Percentiles rank a stretch among this genome's conserved stretches.
phyloP scores from a whole-genome alignment of 2,797 vertebrate species.

The Acestrorhynchus altus region DNA sequence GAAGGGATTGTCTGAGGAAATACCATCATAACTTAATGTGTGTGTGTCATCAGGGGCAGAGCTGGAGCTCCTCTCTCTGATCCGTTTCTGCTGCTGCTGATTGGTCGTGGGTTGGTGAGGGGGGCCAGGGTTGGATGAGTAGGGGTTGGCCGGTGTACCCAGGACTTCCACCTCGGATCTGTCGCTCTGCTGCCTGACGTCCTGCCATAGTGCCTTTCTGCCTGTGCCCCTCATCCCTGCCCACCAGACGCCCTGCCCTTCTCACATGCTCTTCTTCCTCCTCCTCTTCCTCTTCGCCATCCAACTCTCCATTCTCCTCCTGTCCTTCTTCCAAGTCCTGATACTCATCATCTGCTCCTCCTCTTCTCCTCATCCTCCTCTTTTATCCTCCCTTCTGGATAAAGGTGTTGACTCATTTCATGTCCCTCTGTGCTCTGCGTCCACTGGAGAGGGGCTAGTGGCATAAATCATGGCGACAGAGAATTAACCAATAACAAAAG shows the following conservation, averaged over 20 bases:
- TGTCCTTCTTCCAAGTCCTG: slow-evolving; percentile 72
- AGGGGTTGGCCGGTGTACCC: slow-evolving; percentile 76
- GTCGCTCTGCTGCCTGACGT: slow-evolving; percentile 68
- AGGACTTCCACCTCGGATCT: slow-evolving; percentile 73
- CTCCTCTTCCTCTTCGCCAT: slow-evolving; percentile 72
- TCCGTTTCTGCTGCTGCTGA: slow-evolving; percentile 76
- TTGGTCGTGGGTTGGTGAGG: slow-evolving; percentile 75
- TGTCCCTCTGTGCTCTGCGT: slow-evolving; percentile 91
- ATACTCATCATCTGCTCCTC: slow-evolving; percentile 75
- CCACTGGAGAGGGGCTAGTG: slow-evolving; percentile 92
- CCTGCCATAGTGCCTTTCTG: slow-evolving; percentile 70
- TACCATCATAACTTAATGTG: slow-evolving; percentile 93
- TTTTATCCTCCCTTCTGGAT: slow-evolving; percentile 87
- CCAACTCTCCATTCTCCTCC: slow-evolving; percentile 76
- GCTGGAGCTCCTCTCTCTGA: slow-evolving; percentile 82
- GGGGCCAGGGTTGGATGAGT: slow-evolving; percentile 75
- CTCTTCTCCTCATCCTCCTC: slow-evolving; percentile 85
- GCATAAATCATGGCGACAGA: slow-evolving; percentile 88
- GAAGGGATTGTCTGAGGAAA: slow-evolving; percentile 95
- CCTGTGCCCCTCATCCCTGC: slow-evolving; percentile 72
- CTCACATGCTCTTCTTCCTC: slow-evolving; percentile 70
- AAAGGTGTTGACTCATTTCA: slow-evolving; percentile 88
- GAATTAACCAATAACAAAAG: slow-evolving; percentile 73
- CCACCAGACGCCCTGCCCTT: slow-evolving; percentile 56
- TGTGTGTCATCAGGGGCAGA: slow-evolving; percentile 85